phyloP scores from a whole-genome alignment of 2,888 invertebrate genomes.

The Brachyopa scutellaris region DNA sequence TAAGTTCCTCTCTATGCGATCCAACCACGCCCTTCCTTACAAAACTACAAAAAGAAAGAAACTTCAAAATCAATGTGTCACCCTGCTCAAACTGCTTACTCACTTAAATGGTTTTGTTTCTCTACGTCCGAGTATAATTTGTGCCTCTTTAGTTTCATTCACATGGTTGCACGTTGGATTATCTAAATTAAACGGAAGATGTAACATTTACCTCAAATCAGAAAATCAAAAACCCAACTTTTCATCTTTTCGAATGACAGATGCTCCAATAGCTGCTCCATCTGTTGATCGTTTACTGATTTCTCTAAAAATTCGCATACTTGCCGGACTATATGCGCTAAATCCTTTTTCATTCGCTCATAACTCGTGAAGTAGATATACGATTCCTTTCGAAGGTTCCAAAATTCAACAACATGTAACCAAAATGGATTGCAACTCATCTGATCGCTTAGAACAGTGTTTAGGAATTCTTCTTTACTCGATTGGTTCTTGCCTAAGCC shows the following conservation, averaged over 20 bases:
- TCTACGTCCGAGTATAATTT: too few relatives aligned
- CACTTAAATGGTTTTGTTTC: too few relatives aligned
- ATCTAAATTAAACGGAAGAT: too few relatives aligned
- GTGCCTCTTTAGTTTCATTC: not conserved
- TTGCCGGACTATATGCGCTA: constrained; percentile 66
- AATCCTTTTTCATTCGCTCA: constrained; percentile 76
- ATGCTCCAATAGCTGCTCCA: constrained; percentile 44
- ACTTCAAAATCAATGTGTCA: too few relatives aligned
- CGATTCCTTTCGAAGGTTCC: constrained; percentile 74
- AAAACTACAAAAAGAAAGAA: constrained; percentile 22
- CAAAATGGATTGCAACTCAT: constrained; percentile 72
- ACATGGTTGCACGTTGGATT: constrained; percentile 28
- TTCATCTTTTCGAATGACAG: constrained; percentile 71
- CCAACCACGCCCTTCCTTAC: constrained; percentile 27
- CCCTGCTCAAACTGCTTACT: too few relatives aligned
- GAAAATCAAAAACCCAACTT: too few relatives aligned
- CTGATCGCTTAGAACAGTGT: constrained; percentile 56
- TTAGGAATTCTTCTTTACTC: constrained; percentile 83
- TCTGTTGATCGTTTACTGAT: constrained; percentile 34
- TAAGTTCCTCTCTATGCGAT: constrained; percentile 16
- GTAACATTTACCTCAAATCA: too few relatives aligned
- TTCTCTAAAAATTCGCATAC: constrained; percentile 63
- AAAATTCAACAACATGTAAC: constrained; percentile 76
- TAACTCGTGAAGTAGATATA: constrained; percentile 76
- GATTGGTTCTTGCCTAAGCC: constrained; percentile 84